Base-by-base conservation (phyloP, 2,797 vertebrate genomes). In the Arnoldichthys spilopterus region DNA sequence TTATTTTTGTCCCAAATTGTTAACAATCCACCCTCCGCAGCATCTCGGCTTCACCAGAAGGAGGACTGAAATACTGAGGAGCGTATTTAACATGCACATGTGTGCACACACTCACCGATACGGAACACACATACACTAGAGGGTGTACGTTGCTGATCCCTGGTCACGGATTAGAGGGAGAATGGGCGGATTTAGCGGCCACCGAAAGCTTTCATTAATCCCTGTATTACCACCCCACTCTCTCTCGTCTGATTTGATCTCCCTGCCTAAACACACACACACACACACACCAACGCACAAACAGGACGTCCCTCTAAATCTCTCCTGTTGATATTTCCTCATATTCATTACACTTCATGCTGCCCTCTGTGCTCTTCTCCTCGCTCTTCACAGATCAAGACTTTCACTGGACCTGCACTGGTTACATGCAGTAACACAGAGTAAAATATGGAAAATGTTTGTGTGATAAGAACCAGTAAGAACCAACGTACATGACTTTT, bases 121-220 rank as follows among this genome's bases (percentile, higher is more conserved):
- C 71, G 75, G 11, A 2, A 76, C 64, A 81, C 66, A 54, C 62
- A 58, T 40, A 75, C 59, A 74, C 62, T 59, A 77, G 62, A n/a
- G 61, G 32, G 32, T 37, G 74, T 62, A 58, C 63, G 70, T 1
- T 9, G 26, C 77, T 85, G 78, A 72, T 67, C 47, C 63, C 47
- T 51, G 56, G 28, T 58, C 0, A 32, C 24, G 78, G 83, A 84
- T 83, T 82, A 84, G 58, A 37, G 66, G 71, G 74, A 84, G 82
- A 84, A 83, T 72, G 75, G 72, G 61, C 74, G 68, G 86, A 86
- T 89, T 89, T 89, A 69, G 64, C 64, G 76, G 83, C 76, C 86
- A 87, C 85, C 80, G 85, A 87, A 85, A 78, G 79, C 82, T 70
- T 79, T 63, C 74, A 59, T 78, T 92, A 92, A 92, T 92, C 91